Evolutionary conservation across 1,140 invertebrate species (phyloP).

Genomic region (Yoshiicerus persimilis): DNA sequence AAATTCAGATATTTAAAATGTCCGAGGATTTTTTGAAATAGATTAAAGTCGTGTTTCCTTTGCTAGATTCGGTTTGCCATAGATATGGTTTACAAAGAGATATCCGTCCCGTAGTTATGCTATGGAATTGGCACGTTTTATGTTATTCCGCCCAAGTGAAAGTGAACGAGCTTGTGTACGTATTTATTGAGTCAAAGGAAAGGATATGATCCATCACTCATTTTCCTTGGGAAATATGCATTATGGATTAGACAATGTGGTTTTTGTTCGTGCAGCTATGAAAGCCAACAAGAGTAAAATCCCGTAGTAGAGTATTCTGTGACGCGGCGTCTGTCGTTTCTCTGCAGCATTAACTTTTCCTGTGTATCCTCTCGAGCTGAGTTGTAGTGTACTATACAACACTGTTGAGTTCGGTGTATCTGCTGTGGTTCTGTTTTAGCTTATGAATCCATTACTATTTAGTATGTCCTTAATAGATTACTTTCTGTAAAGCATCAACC

Average conservation of each 20-base stretch:
- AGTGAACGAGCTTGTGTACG: not conserved
- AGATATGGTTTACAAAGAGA: too few relatives aligned
- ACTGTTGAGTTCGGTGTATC: not conserved
- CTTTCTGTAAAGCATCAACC: not conserved
- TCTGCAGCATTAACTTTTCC: not conserved
- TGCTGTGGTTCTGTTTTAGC: not conserved
- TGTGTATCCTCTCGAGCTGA: not conserved
- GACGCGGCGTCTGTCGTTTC: not conserved
- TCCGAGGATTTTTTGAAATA: too few relatives aligned
- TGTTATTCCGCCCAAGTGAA: not conserved
- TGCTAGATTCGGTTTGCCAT: too few relatives aligned
- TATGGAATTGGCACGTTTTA: not conserved
- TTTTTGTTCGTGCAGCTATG: not conserved
- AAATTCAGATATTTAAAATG: too few relatives aligned
- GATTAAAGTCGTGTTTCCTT: too few relatives aligned
- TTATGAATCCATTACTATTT: conserved; percentile 5
- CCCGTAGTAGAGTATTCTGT: not conserved
- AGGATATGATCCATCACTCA: not conserved
- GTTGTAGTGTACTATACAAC: not conserved
- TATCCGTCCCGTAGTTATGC: not conserved
- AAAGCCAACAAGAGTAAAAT: not conserved
- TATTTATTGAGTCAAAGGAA: not conserved
- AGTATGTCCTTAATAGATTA: conserved; percentile 2
- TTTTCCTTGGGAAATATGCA: not conserved
- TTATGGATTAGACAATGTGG: not conserved